phyloP scores from a whole-genome alignment of 2,888 invertebrate genomes.

The Dusona sp. region DNA sequence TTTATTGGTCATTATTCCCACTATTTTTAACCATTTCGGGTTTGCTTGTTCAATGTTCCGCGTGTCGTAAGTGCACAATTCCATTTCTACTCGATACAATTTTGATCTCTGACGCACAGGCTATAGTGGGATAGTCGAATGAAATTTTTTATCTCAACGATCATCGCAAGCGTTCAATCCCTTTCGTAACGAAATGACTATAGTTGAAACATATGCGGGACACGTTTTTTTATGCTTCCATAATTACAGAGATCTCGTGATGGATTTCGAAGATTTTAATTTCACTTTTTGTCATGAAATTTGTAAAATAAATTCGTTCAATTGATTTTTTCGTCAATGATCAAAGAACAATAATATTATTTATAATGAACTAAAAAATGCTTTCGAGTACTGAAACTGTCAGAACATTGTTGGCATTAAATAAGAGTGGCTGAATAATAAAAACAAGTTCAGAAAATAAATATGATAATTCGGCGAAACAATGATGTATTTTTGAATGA shows the following conservation, averaged over 20 bases:
- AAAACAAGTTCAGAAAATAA: too few species aligned
- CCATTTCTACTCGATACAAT: not conserved
- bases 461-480: too few species aligned
- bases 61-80: not conserved
- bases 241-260: not conserved
- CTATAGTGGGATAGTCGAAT: not conserved
- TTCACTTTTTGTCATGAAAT: not conserved
- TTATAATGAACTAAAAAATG: not conserved
- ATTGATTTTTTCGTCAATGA: not conserved
- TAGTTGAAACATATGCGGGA: not conserved
- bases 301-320: not conserved
- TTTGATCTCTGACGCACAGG: not conserved
- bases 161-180: not conserved
- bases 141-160: not conserved
- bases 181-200: not conserved
- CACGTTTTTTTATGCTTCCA: not conserved
- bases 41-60: constrained; percentile 12
- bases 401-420: not conserved
- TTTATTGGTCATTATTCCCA: not conserved
- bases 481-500: not conserved
- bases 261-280: not conserved
- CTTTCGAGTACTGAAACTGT: too few species aligned
- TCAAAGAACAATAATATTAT: not conserved
- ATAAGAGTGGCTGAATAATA: too few species aligned
- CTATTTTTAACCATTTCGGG: not conserved